phyloP scores from a whole-genome alignment of 2,797 vertebrate genomes.

The Diplodus sargus region DNA sequence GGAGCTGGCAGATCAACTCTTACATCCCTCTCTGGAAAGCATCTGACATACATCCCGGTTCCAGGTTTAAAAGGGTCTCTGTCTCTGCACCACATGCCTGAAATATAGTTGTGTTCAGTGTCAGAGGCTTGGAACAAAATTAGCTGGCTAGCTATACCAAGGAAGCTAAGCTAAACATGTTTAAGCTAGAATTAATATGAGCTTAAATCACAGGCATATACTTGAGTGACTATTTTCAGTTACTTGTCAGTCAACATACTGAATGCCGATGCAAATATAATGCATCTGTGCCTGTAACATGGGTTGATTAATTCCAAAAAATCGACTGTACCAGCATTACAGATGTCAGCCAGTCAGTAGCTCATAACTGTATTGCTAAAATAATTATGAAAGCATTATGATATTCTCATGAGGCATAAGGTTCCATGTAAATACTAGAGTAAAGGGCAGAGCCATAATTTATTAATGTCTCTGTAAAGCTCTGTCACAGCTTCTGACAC shows the following conservation, averaged over 20 bases:
- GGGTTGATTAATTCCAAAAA: background rate
- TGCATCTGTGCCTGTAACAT: background rate
- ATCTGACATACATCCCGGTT: too few species aligned
- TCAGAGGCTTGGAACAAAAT: too few species aligned
- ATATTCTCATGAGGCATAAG: background rate
- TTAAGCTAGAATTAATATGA: too few species aligned
- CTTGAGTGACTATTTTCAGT: background rate
- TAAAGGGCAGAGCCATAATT: constrained; percentile 28
- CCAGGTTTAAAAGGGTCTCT: too few species aligned
- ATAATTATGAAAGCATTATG: background rate
- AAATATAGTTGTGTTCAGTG: too few species aligned
- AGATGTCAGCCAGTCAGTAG: background rate
- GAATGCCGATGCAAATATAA: background rate
- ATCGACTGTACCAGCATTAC: too few species aligned
- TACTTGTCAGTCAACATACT: background rate
- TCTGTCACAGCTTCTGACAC: constrained; percentile 19
- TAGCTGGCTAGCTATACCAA: too few species aligned
- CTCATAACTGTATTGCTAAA: constrained; percentile 1
- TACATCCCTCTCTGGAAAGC: too few species aligned
- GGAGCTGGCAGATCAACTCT: too few species aligned
- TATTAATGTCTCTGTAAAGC: constrained; percentile 21
- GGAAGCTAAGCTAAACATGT: too few species aligned
- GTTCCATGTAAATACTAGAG: constrained; percentile 12
- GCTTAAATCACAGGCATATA: background rate
- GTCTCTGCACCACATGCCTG: too few species aligned